A percentile compares a stretch with the other conserved stretches of the same genome.
These are phyloP conservation scores for Rapana venosa DNA, from an alignment of 2,888 invertebrate species.

Conservation along the genomic window DNA sequence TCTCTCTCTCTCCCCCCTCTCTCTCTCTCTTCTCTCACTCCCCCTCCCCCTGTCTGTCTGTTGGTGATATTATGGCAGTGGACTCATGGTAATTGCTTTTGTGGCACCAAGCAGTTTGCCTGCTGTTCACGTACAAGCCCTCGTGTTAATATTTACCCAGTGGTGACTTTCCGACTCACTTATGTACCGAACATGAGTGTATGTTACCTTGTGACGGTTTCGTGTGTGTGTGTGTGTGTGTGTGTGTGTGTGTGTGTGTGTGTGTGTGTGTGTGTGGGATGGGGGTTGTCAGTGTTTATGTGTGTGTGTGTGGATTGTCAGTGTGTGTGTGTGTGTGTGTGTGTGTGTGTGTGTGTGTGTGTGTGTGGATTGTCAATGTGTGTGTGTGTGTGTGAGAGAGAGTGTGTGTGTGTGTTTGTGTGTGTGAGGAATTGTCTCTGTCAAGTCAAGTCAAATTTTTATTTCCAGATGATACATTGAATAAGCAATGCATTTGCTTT, in stretches of 20 bases:
- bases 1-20: not conserved
- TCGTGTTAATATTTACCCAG: too few species aligned
- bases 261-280: not conserved
- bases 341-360: not conserved
- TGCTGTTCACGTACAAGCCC: too few species aligned
- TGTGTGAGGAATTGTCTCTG: too few species aligned
- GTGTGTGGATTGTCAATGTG: not conserved
- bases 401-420: too few species aligned
- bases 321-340: not conserved
- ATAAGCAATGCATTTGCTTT: too few species aligned
- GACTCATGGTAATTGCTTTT: too few species aligned
- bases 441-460: too few species aligned
- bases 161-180: not conserved
- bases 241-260: not conserved
- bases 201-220: not conserved
- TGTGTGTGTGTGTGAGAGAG: not conserved
- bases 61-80: too few species aligned
- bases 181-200: too few species aligned
- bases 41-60: not conserved
- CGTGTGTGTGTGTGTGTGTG: conserved; percentile 4
- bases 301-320: not conserved
- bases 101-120: too few species aligned
- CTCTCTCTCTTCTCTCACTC: not conserved
- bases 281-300: not conserved
- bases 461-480: too few species aligned